Conservation (phyloP, 2,888 invertebrate genomes). For the Oxytorus armatus region DNA sequence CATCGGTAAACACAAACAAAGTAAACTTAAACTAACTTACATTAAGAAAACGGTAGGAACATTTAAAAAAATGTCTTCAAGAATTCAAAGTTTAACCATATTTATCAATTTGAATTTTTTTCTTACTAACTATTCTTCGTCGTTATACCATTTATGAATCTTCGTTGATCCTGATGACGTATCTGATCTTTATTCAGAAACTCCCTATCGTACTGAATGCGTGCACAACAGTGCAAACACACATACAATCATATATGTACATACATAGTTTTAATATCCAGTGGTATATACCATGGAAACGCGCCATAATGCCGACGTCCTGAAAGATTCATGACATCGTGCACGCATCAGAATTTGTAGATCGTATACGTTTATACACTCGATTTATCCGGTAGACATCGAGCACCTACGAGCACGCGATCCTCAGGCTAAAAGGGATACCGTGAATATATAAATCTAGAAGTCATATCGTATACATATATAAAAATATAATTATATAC, state of each 20-base stretch:
- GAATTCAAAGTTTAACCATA: no score
- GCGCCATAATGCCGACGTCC: constrained; percentile 32
- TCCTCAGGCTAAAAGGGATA: constrained; percentile 46
- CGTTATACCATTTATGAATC: constrained; percentile 66
- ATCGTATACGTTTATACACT: constrained; percentile 66
- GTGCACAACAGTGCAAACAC: constrained; percentile 3
- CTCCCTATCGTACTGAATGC: constrained; percentile 32
- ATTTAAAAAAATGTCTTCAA: no score
- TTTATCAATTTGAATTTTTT: constrained; percentile 35
- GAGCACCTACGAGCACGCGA: constrained; percentile 65
- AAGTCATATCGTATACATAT: constrained; percentile 15
- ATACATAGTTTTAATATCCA: not conserved
- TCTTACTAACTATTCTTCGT: constrained; percentile 57
- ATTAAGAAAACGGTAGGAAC: no score
- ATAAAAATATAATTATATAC: not conserved
- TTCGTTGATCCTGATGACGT: constrained; percentile 63
- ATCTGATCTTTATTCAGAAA: constrained; percentile 62
- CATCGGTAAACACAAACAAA: no score
- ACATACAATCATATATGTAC: constrained; percentile 27
- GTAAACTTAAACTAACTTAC: no score
- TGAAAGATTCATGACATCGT: constrained; percentile 67
- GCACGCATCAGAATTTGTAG: constrained; percentile 67
- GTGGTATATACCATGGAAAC: constrained; percentile 12
- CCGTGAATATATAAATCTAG: constrained; percentile 19
- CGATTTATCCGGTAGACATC: constrained; percentile 63